Conservation (phyloP, 1,140 invertebrate species). For the Thaumatotibia leucotreta region DNA sequence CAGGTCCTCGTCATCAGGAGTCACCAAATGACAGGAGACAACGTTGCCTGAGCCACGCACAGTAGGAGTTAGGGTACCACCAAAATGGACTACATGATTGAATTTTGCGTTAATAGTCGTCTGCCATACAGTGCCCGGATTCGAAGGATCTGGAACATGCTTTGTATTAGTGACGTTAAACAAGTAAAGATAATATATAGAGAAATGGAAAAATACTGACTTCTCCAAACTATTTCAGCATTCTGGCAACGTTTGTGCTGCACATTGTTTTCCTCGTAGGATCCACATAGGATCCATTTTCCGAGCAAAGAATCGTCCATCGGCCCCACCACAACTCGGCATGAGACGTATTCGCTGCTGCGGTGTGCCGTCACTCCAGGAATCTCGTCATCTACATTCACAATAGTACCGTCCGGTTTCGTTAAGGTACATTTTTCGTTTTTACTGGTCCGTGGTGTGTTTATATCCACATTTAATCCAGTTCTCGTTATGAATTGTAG, state of each 20-base stretch:
- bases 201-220: neutral
- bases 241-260: neutral
- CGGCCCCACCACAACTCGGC: conserved; percentile 29
- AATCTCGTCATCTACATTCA: neutral
- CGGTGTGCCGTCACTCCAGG: conserved; percentile 15
- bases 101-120: neutral
- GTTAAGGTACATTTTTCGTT: conserved; percentile 23
- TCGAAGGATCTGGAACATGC: neutral
- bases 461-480: conserved; percentile 18
- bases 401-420: conserved; percentile 11
- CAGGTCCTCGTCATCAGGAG: conserved; percentile 30
- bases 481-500: conserved; percentile 1
- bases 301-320: conserved; percentile 21
- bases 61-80: conserved; percentile 10
- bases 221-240: neutral
- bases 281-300: conserved; percentile 21
- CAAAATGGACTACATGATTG: conserved; percentile 22
- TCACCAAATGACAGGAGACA: conserved; percentile 26
- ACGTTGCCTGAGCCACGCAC: neutral
- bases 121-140: neutral
- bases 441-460: conserved; percentile 5
- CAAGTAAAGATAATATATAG: neutral
- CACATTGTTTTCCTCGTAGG: neutral
- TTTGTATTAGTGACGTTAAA: neutral
- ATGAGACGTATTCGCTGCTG: conserved; percentile 22